These are phyloP conservation scores for Pteronura brasiliensis DNA, from an alignment of 2,113 vertebrate species.

Conservation along the genomic window DNA sequence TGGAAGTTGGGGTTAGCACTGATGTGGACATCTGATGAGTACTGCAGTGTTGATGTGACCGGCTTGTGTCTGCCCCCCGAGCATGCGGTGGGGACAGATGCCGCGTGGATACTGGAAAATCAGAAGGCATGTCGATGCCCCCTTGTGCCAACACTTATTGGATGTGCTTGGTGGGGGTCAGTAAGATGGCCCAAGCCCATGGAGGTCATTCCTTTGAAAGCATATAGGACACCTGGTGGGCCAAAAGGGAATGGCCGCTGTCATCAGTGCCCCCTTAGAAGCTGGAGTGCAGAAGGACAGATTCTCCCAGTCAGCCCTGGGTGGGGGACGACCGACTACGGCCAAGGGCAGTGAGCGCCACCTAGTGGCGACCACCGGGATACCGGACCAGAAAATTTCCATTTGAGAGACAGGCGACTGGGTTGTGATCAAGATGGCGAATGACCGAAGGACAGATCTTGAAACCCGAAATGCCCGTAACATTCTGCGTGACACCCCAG, in stretches of 20 bases:
- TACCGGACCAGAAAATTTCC: background rate
- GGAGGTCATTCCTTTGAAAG: too few species aligned
- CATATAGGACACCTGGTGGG: background rate
- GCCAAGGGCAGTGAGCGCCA: background rate
- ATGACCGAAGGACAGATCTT: background rate
- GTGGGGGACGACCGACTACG: background rate
- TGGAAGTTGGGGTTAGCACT: too few species aligned
- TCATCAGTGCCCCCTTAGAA: accelerated
- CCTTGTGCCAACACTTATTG: too few species aligned
- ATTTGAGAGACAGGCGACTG: background rate
- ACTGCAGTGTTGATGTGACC: too few species aligned
- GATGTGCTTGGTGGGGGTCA: background rate
- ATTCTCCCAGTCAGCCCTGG: accelerated
- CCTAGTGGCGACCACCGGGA: accelerated
- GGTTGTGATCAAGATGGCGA: background rate
- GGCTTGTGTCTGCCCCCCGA: background rate
- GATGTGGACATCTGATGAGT: accelerated
- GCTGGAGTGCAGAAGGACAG: background rate
- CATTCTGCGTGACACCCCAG: background rate
- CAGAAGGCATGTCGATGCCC: background rate
- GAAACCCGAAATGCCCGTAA: background rate
- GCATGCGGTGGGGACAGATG: background rate
- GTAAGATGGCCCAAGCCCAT: background rate
- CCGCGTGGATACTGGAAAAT: too few species aligned
- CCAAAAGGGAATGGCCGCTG: accelerated